phyloP scores from a whole-genome alignment of 1,140 invertebrate genomes.

The Bombus vancouverensis region DNA sequence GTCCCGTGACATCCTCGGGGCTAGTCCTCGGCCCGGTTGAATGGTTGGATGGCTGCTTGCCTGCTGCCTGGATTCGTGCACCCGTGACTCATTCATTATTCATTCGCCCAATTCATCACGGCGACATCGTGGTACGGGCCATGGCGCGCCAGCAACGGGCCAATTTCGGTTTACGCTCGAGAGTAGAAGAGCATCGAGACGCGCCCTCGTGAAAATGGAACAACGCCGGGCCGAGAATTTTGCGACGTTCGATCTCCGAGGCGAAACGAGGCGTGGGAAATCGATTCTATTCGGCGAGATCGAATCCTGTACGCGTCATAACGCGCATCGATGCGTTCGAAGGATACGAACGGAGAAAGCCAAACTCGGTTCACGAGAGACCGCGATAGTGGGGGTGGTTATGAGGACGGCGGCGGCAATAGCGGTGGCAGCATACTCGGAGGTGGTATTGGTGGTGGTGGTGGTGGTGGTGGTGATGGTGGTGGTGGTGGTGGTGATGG shows the following conservation, averaged over 20 bases:
- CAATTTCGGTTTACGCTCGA: conserved; percentile 23
- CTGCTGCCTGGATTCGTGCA: conserved; percentile 17
- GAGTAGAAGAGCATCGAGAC: neutral
- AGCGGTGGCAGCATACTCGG: neutral
- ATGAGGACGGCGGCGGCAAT: neutral
- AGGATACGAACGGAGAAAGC: neutral
- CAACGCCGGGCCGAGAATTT: too few relatives aligned
- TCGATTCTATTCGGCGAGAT: conserved; percentile 34
- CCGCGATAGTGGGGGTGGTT: conserved; percentile 53
- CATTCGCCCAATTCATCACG: conserved; percentile 54
- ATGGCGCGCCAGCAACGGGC: conserved; percentile 2
- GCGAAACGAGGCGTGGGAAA: conserved; percentile 56
- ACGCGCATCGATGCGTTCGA: conserved; percentile 55
- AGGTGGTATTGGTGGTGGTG: neutral
- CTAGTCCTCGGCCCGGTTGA: neutral
- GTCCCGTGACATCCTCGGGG: conserved; percentile 27
- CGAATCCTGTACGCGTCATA: conserved; percentile 32
- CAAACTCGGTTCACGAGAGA: conserved; percentile 7
- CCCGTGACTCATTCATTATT: conserved; percentile 55
- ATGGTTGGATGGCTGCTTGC: neutral
- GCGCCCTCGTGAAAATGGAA: neutral
- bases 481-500: conserved; percentile 35
- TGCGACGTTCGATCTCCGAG: conserved; percentile 13
- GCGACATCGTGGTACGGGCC: conserved; percentile 15
- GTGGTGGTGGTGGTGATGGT: neutral